phyloP scores from a whole-genome alignment of 2,888 invertebrate species.

The Helobdella robusta region DNA sequence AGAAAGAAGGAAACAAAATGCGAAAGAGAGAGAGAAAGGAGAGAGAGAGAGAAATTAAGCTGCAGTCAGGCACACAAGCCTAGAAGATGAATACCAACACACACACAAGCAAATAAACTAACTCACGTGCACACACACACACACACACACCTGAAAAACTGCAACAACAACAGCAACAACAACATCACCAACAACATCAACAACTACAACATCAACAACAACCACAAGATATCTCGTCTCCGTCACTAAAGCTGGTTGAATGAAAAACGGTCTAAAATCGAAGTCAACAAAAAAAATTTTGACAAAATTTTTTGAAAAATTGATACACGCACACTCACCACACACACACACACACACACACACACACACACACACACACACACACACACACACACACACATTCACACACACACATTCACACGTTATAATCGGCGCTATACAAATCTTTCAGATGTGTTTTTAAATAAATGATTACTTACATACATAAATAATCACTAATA shows the following conservation, averaged over 20 bases:
- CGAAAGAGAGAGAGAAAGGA: not conserved
- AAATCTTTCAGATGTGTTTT: too few species aligned
- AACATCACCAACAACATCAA: not conserved
- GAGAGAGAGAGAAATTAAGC: not conserved
- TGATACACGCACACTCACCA: too few species aligned
- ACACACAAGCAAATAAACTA: not conserved
- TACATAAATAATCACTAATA: too few species aligned
- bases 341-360: slow-evolving; percentile 20
- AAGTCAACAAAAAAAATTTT: too few species aligned
- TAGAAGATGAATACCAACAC: not conserved
- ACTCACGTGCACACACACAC: not conserved
- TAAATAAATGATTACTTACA: too few species aligned
- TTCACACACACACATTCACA: too few species aligned
- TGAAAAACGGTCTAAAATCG: too few species aligned
- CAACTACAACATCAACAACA: not conserved
- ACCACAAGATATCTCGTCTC: not conserved
- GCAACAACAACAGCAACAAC: not conserved
- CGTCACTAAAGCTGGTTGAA: too few species aligned
- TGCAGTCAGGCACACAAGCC: not conserved
- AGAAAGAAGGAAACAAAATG: not conserved
- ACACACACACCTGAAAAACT: not conserved
- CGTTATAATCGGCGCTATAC: too few species aligned
- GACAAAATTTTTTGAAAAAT: too few species aligned
- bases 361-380: slow-evolving; percentile 18
- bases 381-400: slow-evolving; percentile 12